These are phyloP conservation scores for Cyanoramphus novaezelandiae DNA, from an alignment of 2,113 vertebrate genomes.

Conservation along the genomic window DNA sequence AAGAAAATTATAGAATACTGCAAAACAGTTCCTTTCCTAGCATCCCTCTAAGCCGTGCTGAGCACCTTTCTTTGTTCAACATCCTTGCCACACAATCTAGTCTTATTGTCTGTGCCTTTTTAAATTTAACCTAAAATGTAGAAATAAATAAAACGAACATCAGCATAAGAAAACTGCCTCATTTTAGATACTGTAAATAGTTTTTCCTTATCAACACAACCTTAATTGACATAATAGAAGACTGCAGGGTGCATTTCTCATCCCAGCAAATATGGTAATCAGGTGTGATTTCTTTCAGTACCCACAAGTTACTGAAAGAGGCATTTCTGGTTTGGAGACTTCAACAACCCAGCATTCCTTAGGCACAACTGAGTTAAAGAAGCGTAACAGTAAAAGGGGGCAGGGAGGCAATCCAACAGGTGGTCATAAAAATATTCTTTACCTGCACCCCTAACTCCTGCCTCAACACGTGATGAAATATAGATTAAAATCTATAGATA, in stretches of 20 bases:
- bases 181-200: slow-evolving; percentile 12
- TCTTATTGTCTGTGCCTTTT: background rate
- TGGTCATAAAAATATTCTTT: background rate
- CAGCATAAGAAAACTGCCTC: background rate
- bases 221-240: slow-evolving; percentile 29
- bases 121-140: background rate
- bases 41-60: background rate
- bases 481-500: background rate
- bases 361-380: background rate
- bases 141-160: slow-evolving; percentile 4
- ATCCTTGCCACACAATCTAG: background rate
- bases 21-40: background rate
- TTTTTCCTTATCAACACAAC: slow-evolving; percentile 9
- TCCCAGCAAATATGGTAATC: slow-evolving; percentile 9
- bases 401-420: rapidly evolving
- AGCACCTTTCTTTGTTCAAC: background rate
- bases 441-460: background rate
- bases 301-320: background rate
- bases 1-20: background rate
- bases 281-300: background rate
- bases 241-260: slow-evolving; percentile 23
- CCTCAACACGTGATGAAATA: background rate
- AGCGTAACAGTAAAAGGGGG: background rate
- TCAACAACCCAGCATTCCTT: background rate
- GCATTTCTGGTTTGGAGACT: slow-evolving; percentile 33